Percentiles rank a stretch among this genome's conserved stretches.
Evolutionary conservation across 2,888 invertebrate genomes (phyloP).

Genomic region (Sialis fuliginosa): DNA sequence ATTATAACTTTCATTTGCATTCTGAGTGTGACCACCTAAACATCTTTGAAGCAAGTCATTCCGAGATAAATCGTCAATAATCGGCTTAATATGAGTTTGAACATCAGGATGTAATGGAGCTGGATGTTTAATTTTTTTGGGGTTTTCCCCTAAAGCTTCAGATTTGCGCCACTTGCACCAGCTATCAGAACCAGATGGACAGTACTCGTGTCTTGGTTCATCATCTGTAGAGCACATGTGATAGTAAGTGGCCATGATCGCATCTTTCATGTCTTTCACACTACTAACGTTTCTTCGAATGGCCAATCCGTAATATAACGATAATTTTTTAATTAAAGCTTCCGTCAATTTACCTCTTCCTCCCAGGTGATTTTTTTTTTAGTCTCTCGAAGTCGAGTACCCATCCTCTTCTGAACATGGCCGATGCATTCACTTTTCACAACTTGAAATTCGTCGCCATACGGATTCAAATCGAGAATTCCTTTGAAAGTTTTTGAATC

Average conservation of each 20-base stretch:
- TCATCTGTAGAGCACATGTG: conserved; percentile 13
- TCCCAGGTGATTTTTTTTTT: conserved; percentile 11
- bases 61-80: conserved; percentile 7
- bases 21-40: conserved; percentile 10
- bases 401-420: too few relatives aligned
- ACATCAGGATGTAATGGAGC: conserved; percentile 7
- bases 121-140: conserved; percentile 7
- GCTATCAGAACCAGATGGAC: conserved; percentile 12
- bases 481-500: too few relatives aligned
- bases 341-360: conserved; percentile 12
- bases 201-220: conserved; percentile 12
- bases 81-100: conserved; percentile 6
- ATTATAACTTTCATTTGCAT: conserved; percentile 11
- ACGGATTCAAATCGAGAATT: too few relatives aligned
- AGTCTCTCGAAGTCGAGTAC: conserved; percentile 5
- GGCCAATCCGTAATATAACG: conserved; percentile 12
- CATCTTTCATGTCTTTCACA: conserved; percentile 11
- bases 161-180: conserved; percentile 13
- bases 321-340: conserved; percentile 12
- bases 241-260: conserved; percentile 11
- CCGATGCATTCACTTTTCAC: too few relatives aligned
- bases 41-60: conserved; percentile 7
- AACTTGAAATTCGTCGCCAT: too few relatives aligned
- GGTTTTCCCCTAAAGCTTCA: conserved; percentile 4
- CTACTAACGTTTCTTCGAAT: conserved; percentile 10